Evolutionary conservation across 1,140 invertebrate genomes (phyloP), one percentile per base, ranked within the genome.

Genomic region (Thaumetopoea pityocampa): DNA sequence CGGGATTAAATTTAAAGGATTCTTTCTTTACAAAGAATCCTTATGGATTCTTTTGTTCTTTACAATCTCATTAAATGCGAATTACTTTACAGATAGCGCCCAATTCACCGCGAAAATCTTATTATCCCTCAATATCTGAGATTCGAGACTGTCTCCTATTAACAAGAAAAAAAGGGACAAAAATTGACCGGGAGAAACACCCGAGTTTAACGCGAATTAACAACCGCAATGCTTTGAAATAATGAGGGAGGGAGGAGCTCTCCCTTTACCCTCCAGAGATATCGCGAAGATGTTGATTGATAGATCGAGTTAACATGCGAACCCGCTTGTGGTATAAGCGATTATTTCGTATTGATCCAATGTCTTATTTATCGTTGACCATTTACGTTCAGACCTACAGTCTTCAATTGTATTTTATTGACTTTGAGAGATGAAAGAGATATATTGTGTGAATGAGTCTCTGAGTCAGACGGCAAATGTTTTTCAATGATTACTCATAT

Each of bases 1-100:
- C 10, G 30, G 36, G 60, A 67, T 63, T 57, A 67, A 67, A 67
- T 60, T 54, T 53, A 43, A 55, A 49, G 36, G 36, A 44, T 35
- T 45, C 45, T 9, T n/a, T n/a, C n/a, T n/a, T n/a, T n/a, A n/a
- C n/a, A n/a, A n/a, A n/a, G n/a, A n/a, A n/a, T n/a, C n/a, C n/a
- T n/a, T n/a, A n/a, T 47, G 44, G 48, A 47, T 47, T 60, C 63
- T 52, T 63, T 67, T 67, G 63, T 67, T 60, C 59, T 47, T 52
- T 44, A 57, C 61, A 63, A 67, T 63, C 51, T 52, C 48, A 60
- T 63, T 67, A 60, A 54, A 53, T 41, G 47, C 56, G 38, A 49
- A 51, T 59, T 54, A 60, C 53, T 51, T 55, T 59, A 59, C 51
- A 63, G 53, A 50, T 50, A 51, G 34, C 50, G 44, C 28, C 43